Percentiles rank a stretch among this genome's conserved stretches.
These are phyloP conservation scores for Oryctes rhinoceros DNA, from an alignment of 1,140 invertebrate genomes.

Conservation along the genomic window DNA sequence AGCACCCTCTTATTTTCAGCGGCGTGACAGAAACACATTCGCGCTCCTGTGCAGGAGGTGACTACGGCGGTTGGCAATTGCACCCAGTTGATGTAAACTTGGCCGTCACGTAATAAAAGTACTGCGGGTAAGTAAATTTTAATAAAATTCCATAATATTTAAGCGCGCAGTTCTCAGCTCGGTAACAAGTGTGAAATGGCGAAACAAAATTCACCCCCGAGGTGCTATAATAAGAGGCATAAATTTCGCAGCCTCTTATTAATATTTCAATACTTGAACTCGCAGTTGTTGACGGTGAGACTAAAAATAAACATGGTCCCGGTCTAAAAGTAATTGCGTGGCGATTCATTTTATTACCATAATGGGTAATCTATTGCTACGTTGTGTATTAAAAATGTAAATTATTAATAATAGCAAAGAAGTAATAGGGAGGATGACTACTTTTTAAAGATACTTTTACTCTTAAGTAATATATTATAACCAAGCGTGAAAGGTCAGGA, in stretches of 20 bases:
- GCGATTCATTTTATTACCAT: neutral
- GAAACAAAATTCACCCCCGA: conserved; percentile 13
- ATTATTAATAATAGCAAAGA: too few relatives aligned
- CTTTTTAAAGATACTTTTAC: too few relatives aligned
- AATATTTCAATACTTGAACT: conserved; percentile 31
- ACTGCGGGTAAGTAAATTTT: conserved; percentile 34
- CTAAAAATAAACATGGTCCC: neutral
- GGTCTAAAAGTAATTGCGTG: neutral
- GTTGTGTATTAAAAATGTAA: neutral
- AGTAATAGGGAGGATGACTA: too few relatives aligned
- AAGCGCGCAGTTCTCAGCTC: neutral
- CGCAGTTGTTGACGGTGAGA: neutral
- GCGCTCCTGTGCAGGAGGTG: neutral
- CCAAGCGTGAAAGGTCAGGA: too few relatives aligned
- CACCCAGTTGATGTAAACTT: conserved; percentile 34
- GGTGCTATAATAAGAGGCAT: conserved; percentile 16
- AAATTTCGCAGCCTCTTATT: conserved; percentile 1
- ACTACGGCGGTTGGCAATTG: conserved; percentile 18
- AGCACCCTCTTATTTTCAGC: conserved; percentile 2
- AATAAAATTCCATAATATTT: conserved; percentile 32
- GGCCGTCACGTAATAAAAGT: conserved; percentile 32
- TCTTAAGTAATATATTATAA: too few relatives aligned
- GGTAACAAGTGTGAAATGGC: conserved; percentile 23
- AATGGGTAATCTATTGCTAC: neutral
- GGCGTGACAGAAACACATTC: conserved; percentile 17